phyloP scores from a whole-genome alignment of 2,113 vertebrate genomes.

The Thalassarche chlororhynchos region DNA sequence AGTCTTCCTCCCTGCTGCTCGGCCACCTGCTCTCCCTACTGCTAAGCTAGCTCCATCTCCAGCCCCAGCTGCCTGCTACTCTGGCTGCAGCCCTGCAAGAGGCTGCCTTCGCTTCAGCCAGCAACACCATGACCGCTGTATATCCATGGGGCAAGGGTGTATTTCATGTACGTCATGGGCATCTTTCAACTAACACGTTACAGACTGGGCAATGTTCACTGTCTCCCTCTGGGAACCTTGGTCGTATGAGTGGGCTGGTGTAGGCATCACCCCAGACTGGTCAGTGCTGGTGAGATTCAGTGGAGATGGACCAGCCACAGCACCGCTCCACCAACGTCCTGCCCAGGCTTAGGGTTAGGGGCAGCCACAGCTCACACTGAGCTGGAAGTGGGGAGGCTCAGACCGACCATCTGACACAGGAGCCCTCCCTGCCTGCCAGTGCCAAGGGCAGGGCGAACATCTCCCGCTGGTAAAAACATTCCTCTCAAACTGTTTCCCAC shows the following conservation, averaged over 20 bases:
- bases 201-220: neutral
- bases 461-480: neutral
- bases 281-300: neutral
- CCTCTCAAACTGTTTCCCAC: neutral
- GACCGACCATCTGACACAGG: neutral
- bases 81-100: neutral
- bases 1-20: conserved; percentile 29
- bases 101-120: neutral
- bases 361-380: neutral
- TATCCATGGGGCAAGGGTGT: accelerated
- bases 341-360: accelerated
- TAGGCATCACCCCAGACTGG: neutral
- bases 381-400: neutral
- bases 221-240: neutral
- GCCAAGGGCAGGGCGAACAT: neutral
- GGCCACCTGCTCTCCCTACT: conserved; percentile 45
- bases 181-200: accelerated
- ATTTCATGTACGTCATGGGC: accelerated
- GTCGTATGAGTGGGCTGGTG: accelerated
- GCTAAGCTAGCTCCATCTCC: neutral
- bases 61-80: neutral
- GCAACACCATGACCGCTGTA: accelerated
- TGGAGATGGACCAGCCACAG: neutral
- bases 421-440: neutral
- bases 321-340: neutral